Conservation (phyloP, 2,113 vertebrate species). For the Callithrix jacchus region DNA sequence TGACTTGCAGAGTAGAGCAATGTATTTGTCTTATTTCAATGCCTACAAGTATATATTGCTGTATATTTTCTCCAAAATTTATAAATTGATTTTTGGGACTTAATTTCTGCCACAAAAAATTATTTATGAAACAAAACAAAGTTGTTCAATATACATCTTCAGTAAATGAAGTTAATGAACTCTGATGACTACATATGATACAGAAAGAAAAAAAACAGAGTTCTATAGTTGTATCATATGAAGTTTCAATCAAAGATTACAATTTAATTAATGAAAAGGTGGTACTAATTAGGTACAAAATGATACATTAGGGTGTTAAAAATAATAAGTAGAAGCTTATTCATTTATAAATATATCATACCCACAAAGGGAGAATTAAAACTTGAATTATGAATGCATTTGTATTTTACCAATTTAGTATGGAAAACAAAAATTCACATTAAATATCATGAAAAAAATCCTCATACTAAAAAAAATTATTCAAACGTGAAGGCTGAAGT, state of each 20-base stretch:
- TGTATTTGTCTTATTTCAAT: not conserved
- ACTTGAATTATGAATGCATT: not conserved
- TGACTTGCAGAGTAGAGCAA: not conserved
- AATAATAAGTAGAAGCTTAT: not conserved
- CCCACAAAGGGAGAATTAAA: not conserved
- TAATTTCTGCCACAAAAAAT: not conserved
- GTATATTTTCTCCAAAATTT: not conserved
- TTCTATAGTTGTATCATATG: not conserved
- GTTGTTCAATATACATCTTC: not conserved
- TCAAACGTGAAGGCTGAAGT: not conserved
- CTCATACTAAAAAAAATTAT: not conserved
- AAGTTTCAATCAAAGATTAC: not conserved
- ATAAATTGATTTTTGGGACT: not conserved
- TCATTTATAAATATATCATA: not conserved
- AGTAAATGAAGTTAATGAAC: not conserved
- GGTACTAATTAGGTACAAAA: not conserved
- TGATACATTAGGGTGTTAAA: not conserved
- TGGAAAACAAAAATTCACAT: not conserved
- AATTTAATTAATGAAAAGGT: not conserved
- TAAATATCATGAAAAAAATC: not conserved
- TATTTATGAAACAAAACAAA: not conserved
- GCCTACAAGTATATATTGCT: not conserved
- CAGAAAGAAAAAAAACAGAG: not conserved
- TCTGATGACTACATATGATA: not conserved
- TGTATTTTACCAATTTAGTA: not conserved